Evolutionary conservation across 2,888 invertebrate species (phyloP).

Genomic region (Scrobipalpa atriplicella): DNA sequence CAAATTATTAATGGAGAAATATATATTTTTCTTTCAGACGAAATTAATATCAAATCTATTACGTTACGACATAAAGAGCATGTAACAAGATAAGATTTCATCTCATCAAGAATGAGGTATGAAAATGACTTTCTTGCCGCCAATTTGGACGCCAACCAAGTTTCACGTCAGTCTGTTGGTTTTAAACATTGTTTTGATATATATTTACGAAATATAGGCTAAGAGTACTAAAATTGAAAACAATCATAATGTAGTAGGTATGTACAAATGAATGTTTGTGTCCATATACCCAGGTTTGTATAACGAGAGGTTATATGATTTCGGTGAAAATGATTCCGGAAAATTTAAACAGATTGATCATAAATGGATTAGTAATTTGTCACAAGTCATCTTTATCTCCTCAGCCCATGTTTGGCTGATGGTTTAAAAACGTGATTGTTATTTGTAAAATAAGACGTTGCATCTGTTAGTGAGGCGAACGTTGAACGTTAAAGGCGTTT

Average conservation of each 20-base stretch:
- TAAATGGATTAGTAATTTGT: slow-evolving; percentile 24
- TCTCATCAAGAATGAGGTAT: neutral
- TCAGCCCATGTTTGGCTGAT: slow-evolving; percentile 46
- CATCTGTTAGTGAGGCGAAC: slow-evolving; percentile 59
- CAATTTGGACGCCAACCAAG: neutral
- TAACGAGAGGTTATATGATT: too few species aligned
- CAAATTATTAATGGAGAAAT: too few species aligned
- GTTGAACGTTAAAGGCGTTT: slow-evolving; percentile 66
- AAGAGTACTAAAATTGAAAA: too few species aligned
- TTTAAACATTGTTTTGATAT: neutral
- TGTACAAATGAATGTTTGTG: too few species aligned
- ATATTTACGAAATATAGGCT: neutral
- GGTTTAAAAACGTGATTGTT: slow-evolving; percentile 65
- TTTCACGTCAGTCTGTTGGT: neutral
- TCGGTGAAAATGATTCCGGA: too few species aligned
- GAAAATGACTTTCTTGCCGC: neutral
- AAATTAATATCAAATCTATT: neutral
- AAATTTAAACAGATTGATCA: neutral
- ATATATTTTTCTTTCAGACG: too few species aligned
- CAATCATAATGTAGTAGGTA: too few species aligned
- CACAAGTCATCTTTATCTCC: slow-evolving; percentile 43
- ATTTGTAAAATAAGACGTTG: slow-evolving; percentile 74
- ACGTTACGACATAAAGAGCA: neutral
- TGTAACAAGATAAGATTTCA: neutral
- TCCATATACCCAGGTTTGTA: too few species aligned